phyloP scores from a whole-genome alignment of 2,888 invertebrate species.

The Sphecodes monilicornis region DNA sequence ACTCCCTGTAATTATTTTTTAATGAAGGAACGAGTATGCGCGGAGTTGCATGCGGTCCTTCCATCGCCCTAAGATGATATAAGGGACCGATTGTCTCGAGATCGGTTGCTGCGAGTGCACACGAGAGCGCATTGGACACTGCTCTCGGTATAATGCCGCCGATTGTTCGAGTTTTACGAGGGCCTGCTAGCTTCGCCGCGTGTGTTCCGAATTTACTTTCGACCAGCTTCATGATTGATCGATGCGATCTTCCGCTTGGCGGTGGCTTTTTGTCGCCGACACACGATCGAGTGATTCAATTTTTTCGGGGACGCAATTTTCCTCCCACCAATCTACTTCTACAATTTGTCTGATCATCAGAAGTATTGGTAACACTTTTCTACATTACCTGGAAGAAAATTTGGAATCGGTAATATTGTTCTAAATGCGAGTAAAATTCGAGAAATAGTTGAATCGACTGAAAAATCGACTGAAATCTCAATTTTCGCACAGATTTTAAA shows the following conservation, averaged over 20 bases:
- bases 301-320: background rate
- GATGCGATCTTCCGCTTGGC: slow-evolving; percentile 44
- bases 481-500: no score
- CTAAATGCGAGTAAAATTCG: no score
- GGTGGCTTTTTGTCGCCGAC: background rate
- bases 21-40: slow-evolving; percentile 42
- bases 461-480: no score
- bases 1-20: slow-evolving; percentile 56
- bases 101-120: slow-evolving; percentile 4
- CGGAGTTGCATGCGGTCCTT: slow-evolving; percentile 1
- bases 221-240: slow-evolving; percentile 55
- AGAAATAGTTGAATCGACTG: no score
- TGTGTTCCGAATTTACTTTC: slow-evolving; percentile 46
- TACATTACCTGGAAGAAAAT: no score
- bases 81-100: slow-evolving; percentile 47
- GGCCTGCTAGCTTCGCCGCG: slow-evolving; percentile 39
- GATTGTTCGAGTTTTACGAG: slow-evolving; percentile 70
- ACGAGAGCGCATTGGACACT: slow-evolving; percentile 8
- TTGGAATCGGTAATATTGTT: no score
- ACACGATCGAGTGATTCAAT: background rate
- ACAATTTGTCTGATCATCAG: no score
- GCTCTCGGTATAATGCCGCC: slow-evolving; percentile 53
- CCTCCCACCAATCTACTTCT: background rate
- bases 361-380: no score
- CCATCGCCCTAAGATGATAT: slow-evolving; percentile 10